Evolutionary conservation across 2,797 vertebrate genomes (phyloP), one percentile per base, ranked within the genome.

Genomic region (Peromyscus aztecus): DNA sequence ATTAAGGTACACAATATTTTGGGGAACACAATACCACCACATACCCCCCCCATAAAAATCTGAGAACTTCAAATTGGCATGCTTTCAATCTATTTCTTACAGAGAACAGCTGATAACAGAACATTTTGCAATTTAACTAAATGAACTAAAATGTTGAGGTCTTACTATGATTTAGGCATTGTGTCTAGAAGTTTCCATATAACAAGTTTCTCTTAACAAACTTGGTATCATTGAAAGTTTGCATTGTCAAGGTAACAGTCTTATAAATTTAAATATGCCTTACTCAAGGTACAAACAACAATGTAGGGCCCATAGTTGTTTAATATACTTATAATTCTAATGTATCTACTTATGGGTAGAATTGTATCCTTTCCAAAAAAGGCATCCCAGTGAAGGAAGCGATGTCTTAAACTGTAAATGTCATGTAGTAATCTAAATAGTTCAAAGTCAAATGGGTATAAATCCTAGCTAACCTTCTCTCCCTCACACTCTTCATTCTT

Each of bases 381-480:
- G 37, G 2, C 7, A 17, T 69, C 10, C 43, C 19, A 89, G 16
- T 37, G 23, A 0, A 75, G 40, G 31, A 69, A 61, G 31, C 43
- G 24, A 77, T 31, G 85, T 89, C 63, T 27, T n/a, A 86, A 86
- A 86, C 31, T 80, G 16, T 8, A 55, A 43, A 8, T 34, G 23
- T 37, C 37, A 91, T 57, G 5, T 6, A 75, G 2, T 34, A 10
- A 34, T 86, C 6, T 78, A 63, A 89, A 77, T 49, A 69, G 89
- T n/a, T 77, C 24, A 16, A 43, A 21, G 2, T 61, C 43, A 46
- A 11, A 7, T 52, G n/a, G 27, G 1, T 34, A 1, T 65, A 78
- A 81, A 5, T n/a, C 19, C 4, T 57, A 6, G 29, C 1, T 40
- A n/a, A 17, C 4, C 0, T 40, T 27, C 17, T 16, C 1, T 40